Conservation (phyloP, 2,888 invertebrate genomes). For the Leptopterna dolabrata region DNA sequence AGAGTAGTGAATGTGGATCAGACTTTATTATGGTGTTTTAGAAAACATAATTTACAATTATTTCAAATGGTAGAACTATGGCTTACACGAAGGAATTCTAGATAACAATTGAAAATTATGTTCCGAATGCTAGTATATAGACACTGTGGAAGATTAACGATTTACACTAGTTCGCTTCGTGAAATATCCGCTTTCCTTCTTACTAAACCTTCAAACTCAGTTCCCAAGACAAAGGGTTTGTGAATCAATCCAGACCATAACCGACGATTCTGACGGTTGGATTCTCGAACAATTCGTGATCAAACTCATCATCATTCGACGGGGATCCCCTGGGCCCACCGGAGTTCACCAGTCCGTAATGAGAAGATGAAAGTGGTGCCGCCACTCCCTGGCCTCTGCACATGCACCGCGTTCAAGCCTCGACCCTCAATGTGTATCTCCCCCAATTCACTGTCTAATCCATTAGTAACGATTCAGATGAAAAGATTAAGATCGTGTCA, state of each 20-base stretch:
- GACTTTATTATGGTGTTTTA: no score
- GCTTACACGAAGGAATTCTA: no score
- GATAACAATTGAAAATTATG: no score
- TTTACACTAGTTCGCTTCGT: no score
- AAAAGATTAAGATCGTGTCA: slow-evolving; percentile 47
- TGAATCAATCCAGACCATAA: not conserved
- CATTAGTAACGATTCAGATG: slow-evolving; percentile 49
- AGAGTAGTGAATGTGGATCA: no score
- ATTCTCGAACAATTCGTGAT: not conserved
- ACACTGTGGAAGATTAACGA: no score
- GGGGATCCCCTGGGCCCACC: not conserved
- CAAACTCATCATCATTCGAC: not conserved
- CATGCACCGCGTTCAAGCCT: not conserved
- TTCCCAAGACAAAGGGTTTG: no score
- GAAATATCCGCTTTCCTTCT: no score
- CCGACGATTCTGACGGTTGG: not conserved
- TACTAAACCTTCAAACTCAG: no score
- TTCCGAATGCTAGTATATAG: no score
- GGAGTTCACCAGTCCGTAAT: slow-evolving; percentile 26
- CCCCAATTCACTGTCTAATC: slow-evolving; percentile 30
- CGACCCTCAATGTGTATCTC: not conserved
- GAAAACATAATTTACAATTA: no score
- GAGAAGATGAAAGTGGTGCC: slow-evolving; percentile 28
- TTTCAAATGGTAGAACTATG: no score
- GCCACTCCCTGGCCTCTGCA: not conserved